Evolutionary conservation across 2,888 invertebrate genomes (phyloP).

Genomic region (Smittia sp.): DNA sequence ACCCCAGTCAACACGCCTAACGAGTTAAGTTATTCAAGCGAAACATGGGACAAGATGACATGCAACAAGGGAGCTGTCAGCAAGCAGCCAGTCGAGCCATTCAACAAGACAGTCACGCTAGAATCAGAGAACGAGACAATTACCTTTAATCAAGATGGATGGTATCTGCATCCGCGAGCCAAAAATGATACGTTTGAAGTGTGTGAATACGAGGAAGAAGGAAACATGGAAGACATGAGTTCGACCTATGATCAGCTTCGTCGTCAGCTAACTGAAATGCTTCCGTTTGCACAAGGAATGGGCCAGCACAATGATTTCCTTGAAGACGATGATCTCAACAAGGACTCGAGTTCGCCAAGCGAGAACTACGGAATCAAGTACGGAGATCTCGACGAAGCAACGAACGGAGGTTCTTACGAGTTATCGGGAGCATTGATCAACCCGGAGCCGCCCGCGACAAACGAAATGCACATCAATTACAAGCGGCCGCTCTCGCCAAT

Average conservation of each 20-base stretch:
- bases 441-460: conserved; percentile 40
- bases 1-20: conserved; percentile 46
- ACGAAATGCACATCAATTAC: conserved; percentile 45
- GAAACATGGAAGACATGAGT: conserved; percentile 43
- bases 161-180: conserved; percentile 44
- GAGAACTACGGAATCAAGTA: conserved; percentile 32
- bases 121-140: not conserved
- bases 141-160: conserved; percentile 42
- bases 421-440: conserved; percentile 29
- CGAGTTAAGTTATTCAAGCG: conserved; percentile 44
- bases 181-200: conserved; percentile 43
- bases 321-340: conserved; percentile 44
- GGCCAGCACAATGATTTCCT: conserved; percentile 43
- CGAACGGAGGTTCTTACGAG: conserved; percentile 31
- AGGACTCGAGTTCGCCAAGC: conserved; percentile 27
- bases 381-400: conserved; percentile 35
- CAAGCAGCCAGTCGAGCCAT: not conserved
- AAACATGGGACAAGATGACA: conserved; percentile 44
- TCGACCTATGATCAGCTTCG: conserved; percentile 44
- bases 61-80: conserved; percentile 20
- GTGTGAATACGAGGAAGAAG: conserved; percentile 41
- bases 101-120: not conserved
- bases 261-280: conserved; percentile 44
- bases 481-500: conserved; percentile 45
- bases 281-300: conserved; percentile 44